phyloP scores from a whole-genome alignment of 2,888 invertebrate genomes.

The Oxytorus armatus region DNA sequence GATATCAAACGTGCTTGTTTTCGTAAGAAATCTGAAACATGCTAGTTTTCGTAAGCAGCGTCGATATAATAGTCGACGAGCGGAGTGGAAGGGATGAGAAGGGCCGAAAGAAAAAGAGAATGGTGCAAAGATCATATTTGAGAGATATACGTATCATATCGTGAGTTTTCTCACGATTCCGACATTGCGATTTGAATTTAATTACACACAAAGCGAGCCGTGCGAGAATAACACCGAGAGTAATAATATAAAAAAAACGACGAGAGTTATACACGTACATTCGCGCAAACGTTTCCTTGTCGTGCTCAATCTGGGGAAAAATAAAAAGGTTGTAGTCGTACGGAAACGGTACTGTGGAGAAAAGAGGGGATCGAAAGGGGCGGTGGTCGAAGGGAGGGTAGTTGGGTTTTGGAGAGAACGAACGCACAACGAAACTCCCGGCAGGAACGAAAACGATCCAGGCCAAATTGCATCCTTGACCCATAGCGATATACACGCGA shows the following conservation, averaged over 20 bases:
- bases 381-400: slow-evolving; percentile 17
- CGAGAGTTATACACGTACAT: slow-evolving; percentile 1
- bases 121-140: slow-evolving; percentile 9
- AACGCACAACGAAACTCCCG: slow-evolving; percentile 56
- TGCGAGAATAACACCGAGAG: slow-evolving; percentile 1
- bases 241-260: slow-evolving; percentile 10
- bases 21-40: too few relatives aligned
- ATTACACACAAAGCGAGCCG: neutral
- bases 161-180: slow-evolving; percentile 10
- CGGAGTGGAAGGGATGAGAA: neutral
- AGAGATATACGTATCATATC: slow-evolving; percentile 7
- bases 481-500: slow-evolving; percentile 64
- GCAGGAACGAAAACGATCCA: slow-evolving; percentile 69
- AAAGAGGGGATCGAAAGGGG: slow-evolving; percentile 17
- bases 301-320: slow-evolving; percentile 1
- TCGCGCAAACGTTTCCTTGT: slow-evolving; percentile 28
- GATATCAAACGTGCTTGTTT: too few relatives aligned
- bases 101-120: neutral
- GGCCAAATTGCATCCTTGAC: slow-evolving; percentile 78
- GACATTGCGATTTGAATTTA: slow-evolving; percentile 24
- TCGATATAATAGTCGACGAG: too few relatives aligned
- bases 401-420: slow-evolving; percentile 29
- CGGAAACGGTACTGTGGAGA: slow-evolving; percentile 1
- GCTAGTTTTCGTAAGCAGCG: too few relatives aligned
- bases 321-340: slow-evolving; percentile 1